phyloP scores from a whole-genome alignment of 2,113 vertebrate genomes.

The Malurus elegans region DNA sequence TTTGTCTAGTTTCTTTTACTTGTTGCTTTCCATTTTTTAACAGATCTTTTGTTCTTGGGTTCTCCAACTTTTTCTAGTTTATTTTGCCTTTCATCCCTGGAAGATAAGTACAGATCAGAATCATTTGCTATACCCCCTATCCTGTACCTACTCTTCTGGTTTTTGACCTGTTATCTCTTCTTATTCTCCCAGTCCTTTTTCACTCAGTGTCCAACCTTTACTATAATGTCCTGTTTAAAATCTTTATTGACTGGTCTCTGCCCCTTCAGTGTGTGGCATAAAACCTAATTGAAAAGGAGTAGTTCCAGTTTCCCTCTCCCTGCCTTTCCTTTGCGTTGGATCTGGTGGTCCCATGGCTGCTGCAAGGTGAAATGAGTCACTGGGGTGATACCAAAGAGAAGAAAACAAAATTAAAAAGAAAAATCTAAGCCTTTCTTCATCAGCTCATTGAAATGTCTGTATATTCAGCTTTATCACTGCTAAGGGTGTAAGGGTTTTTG shows the following conservation, averaged over 20 bases:
- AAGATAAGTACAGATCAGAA: neutral
- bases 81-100: neutral
- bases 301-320: neutral
- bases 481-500: neutral
- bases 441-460: neutral
- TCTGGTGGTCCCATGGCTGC: neutral
- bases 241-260: neutral
- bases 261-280: neutral
- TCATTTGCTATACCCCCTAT: neutral
- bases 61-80: neutral
- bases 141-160: neutral
- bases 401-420: neutral
- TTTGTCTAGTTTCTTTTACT: neutral
- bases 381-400: neutral
- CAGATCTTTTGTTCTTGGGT: neutral
- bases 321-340: neutral
- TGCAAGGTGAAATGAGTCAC: neutral
- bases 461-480: neutral
- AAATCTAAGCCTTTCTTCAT: neutral
- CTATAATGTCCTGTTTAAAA: neutral
- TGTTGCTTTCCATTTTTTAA: neutral
- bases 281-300: neutral
- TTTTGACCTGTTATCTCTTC: neutral
- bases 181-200: neutral
- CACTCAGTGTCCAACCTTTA: neutral